phyloP scores from a whole-genome alignment of 1,140 invertebrate species.

The Ceratosolen solmsi region DNA sequence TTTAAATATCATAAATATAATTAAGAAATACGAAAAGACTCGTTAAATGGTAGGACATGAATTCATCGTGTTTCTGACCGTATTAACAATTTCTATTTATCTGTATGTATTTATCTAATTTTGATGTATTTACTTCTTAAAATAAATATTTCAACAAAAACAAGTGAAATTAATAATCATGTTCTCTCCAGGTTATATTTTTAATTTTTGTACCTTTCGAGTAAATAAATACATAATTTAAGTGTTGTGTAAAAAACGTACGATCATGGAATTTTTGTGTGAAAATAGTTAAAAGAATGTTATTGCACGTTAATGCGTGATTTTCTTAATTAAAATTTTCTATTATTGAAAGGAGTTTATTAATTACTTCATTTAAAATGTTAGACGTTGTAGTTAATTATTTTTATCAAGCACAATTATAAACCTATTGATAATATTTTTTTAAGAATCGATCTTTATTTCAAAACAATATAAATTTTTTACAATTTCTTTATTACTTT shows the following conservation, averaged over 20 bases:
- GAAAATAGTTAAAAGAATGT: background rate
- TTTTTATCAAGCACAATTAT: too few species aligned
- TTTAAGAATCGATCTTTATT: too few species aligned
- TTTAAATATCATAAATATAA: background rate
- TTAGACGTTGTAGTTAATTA: too few species aligned
- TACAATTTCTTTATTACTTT: too few species aligned
- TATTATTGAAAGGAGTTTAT: too few species aligned
- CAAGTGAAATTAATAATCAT: background rate
- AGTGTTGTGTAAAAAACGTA: too few species aligned
- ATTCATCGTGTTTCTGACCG: background rate
- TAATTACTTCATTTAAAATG: too few species aligned
- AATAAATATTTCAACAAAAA: background rate
- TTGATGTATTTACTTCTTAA: background rate
- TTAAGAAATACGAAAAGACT: background rate
- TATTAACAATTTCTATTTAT: background rate
- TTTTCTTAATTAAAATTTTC: too few species aligned
- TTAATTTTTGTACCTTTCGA: background rate
- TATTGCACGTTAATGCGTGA: too few species aligned
- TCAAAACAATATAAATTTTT: too few species aligned
- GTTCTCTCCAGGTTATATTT: background rate
- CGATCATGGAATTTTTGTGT: background rate
- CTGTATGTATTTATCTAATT: background rate
- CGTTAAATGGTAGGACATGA: background rate
- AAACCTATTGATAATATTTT: too few species aligned
- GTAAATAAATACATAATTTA: too few species aligned